These are phyloP conservation scores for Dreissena polymorpha DNA, from an alignment of 1,140 invertebrate species.

Conservation along the genomic window DNA sequence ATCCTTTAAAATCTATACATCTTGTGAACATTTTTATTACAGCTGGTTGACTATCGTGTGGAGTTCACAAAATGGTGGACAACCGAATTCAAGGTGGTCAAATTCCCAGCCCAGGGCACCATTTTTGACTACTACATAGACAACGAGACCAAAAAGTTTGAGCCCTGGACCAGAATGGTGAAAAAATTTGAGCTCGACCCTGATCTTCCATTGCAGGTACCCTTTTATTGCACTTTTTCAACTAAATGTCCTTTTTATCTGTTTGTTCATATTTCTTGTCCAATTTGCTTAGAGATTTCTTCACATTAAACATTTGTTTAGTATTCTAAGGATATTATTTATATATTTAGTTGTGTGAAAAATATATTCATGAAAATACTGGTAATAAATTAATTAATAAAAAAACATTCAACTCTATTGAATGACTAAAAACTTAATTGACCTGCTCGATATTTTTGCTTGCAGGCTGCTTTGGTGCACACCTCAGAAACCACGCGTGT, in stretches of 20 bases:
- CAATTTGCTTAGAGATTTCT: too few species aligned
- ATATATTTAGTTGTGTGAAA: too few species aligned
- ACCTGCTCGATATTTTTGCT: too few species aligned
- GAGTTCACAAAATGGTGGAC: conserved; percentile 99
- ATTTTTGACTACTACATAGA: conserved; percentile 98
- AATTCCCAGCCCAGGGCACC: conserved; percentile 89
- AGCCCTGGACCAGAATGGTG: conserved; percentile 93
- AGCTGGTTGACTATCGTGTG: conserved; percentile 90
- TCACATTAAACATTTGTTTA: too few species aligned
- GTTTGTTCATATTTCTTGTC: too few species aligned
- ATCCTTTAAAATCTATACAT: too few species aligned
- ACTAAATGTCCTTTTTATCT: too few species aligned
- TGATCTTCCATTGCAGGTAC: conserved; percentile 93
- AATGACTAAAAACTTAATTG: too few species aligned
- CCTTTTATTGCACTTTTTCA: not conserved
- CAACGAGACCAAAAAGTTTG: conserved; percentile 92
- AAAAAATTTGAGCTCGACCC: conserved; percentile 95
- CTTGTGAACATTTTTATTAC: conserved; percentile 32
- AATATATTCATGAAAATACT: too few species aligned
- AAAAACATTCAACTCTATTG: too few species aligned
- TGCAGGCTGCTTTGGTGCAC: conserved; percentile 92
- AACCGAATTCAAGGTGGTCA: conserved; percentile 97
- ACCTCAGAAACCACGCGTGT: conserved; percentile 95
- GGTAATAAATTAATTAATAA: too few species aligned
- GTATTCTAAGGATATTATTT: too few species aligned